Conservation (phyloP, 2,888 invertebrate genomes). For the Podotricha telesiphe region DNA sequence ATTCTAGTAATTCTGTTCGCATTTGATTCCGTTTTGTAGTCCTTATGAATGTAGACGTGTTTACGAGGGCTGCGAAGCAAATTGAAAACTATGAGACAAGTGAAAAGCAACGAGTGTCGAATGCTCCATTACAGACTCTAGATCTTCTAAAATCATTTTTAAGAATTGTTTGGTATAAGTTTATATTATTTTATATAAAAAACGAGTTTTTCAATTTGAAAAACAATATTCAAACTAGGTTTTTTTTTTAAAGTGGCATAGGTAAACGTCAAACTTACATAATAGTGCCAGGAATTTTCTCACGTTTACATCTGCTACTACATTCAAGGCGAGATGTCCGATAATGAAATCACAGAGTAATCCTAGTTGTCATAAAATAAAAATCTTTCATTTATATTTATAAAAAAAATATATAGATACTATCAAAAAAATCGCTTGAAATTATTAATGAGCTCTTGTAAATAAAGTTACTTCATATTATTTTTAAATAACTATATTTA, state of each 20-base stretch:
- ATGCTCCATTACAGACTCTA: constrained; percentile 50
- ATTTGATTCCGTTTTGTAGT: constrained; percentile 61
- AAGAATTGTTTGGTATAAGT: no score
- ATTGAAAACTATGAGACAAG: constrained; percentile 77
- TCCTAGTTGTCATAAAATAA: background rate
- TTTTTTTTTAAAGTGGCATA: background rate
- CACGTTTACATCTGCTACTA: constrained; percentile 63
- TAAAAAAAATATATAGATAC: background rate
- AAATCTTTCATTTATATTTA: background rate
- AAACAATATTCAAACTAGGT: no score
- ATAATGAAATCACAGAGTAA: constrained; percentile 49
- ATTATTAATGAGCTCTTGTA: background rate
- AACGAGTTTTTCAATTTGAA: no score
- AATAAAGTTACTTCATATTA: no score
- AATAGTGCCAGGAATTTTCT: constrained; percentile 59
- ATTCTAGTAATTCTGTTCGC: constrained; percentile 44
- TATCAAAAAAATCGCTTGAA: background rate
- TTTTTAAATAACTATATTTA: no score
- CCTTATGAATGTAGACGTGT: constrained; percentile 65
- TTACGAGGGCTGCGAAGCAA: constrained; percentile 72
- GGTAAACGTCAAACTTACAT: constrained; percentile 17
- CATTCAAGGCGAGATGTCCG: constrained; percentile 67
- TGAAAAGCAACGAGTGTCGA: constrained; percentile 66
- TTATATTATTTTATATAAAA: no score
- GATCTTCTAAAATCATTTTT: constrained; percentile 21